A percentile compares a stretch with the other conserved stretches of the same genome.
Evolutionary conservation across 2,888 invertebrate species (phyloP).

Genomic region (Brachynemurus nebulosus): DNA sequence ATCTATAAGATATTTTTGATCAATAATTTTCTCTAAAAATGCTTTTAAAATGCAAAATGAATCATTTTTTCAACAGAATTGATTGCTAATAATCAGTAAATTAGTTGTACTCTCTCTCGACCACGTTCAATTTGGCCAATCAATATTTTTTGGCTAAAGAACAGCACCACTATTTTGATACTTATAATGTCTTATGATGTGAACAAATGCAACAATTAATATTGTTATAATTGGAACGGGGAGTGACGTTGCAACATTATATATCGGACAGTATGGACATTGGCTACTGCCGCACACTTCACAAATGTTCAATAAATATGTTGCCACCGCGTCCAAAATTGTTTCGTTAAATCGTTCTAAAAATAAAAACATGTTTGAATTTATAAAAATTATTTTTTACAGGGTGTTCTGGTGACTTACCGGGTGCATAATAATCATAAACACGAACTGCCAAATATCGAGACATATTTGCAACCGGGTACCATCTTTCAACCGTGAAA

Average conservation of each 20-base stretch:
- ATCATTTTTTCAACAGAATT: no score
- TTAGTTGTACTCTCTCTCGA: no score
- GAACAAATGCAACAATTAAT: conserved; percentile 19
- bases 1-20: no score
- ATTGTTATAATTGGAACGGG: conserved; percentile 24
- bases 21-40: no score
- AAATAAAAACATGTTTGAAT: conserved; percentile 23
- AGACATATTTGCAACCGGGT: conserved; percentile 93
- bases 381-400: background rate
- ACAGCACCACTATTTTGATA: conserved; percentile 17
- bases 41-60: no score
- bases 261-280: conserved; percentile 83
- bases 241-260: conserved; percentile 45
- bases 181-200: conserved; percentile 22
- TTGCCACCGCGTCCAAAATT: conserved; percentile 75
- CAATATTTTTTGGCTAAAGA: no score
- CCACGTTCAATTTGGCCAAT: no score
- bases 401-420: conserved; percentile 31
- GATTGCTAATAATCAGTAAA: no score
- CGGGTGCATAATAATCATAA: conserved; percentile 94
- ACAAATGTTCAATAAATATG: conserved; percentile 79
- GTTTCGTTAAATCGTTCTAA: conserved; percentile 85
- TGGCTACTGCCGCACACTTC: conserved; percentile 91
- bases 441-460: conserved; percentile 77
- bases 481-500: conserved; percentile 89